These are phyloP conservation scores for Popillia japonica DNA, from an alignment of 1,140 invertebrate species.

Conservation along the genomic window DNA sequence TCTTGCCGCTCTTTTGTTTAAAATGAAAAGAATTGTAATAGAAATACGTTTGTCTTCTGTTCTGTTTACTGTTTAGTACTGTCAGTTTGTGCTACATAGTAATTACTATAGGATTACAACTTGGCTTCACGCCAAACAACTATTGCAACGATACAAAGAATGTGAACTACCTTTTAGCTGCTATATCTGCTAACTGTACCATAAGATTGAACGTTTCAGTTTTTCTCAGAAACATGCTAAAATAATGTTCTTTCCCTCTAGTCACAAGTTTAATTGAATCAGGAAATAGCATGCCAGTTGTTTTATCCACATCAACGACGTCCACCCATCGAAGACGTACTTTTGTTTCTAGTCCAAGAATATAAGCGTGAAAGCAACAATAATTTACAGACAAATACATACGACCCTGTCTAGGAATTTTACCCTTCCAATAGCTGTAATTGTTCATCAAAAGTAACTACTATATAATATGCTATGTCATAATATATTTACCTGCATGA, in stretches of 20 bases:
- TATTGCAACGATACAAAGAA: background rate
- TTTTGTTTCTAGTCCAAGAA: slow-evolving; percentile 90
- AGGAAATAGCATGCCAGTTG: slow-evolving; percentile 81
- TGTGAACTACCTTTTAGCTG: slow-evolving; percentile 82
- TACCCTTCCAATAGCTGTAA: slow-evolving; percentile 91
- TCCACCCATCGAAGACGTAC: slow-evolving; percentile 87
- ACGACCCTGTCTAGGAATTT: slow-evolving; percentile 93
- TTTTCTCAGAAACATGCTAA: slow-evolving; percentile 90
- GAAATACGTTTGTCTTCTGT: too few relatives aligned
- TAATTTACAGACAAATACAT: slow-evolving; percentile 96
- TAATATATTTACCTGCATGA: slow-evolving; percentile 82
- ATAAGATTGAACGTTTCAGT: slow-evolving; percentile 90
- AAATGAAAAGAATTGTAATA: too few relatives aligned
- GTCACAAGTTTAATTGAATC: slow-evolving; percentile 88
- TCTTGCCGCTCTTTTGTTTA: too few relatives aligned
- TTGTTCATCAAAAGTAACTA: background rate
- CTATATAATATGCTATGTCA: background rate
- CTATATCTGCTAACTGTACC: slow-evolving; percentile 95
- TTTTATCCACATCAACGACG: slow-evolving; percentile 77
- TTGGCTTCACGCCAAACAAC: background rate
- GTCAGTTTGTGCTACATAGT: too few relatives aligned
- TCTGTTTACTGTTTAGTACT: too few relatives aligned
- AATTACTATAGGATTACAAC: too few relatives aligned
- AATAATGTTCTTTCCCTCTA: slow-evolving; percentile 82
- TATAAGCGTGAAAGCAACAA: slow-evolving; percentile 95